These are phyloP conservation scores for Sorex araneus DNA, from an alignment of 2,113 vertebrate species.

Conservation along the genomic window DNA sequence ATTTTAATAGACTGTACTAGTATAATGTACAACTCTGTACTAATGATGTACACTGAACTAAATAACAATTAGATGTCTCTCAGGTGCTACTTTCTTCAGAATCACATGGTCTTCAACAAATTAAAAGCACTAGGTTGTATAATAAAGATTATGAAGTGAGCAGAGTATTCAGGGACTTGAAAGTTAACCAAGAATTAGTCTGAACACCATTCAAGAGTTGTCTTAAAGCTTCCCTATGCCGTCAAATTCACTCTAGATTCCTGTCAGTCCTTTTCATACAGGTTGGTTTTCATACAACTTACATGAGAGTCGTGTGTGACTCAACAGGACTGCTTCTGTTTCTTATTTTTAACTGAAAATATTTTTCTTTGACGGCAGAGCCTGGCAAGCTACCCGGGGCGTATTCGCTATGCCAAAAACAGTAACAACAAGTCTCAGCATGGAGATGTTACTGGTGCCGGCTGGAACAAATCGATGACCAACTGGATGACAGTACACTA, in stretches of 20 bases:
- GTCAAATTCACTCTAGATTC: constrained; percentile 4
- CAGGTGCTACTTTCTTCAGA: constrained; percentile 38
- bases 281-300: background rate
- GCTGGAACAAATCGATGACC: no score
- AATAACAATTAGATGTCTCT: constrained; percentile 54
- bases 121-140: constrained; percentile 62
- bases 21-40: no score
- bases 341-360: constrained; percentile 40
- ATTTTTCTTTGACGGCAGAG: constrained; percentile 40
- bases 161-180: constrained; percentile 31
- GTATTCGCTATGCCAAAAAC: no score
- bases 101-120: constrained; percentile 20
- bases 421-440: no score
- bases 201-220: constrained; percentile 33
- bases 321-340: background rate
- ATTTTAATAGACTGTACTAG: constrained; percentile 23
- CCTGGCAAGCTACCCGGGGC: no score
- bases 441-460: no score
- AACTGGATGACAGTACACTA: no score
- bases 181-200: constrained; percentile 25
- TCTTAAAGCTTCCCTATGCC: constrained; percentile 20
- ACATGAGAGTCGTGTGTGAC: background rate
- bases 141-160: constrained; percentile 45
- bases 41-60: no score
- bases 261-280: background rate